Evolutionary conservation across 2,797 vertebrate genomes (phyloP).

Genomic region (Anguilla anguilla): DNA sequence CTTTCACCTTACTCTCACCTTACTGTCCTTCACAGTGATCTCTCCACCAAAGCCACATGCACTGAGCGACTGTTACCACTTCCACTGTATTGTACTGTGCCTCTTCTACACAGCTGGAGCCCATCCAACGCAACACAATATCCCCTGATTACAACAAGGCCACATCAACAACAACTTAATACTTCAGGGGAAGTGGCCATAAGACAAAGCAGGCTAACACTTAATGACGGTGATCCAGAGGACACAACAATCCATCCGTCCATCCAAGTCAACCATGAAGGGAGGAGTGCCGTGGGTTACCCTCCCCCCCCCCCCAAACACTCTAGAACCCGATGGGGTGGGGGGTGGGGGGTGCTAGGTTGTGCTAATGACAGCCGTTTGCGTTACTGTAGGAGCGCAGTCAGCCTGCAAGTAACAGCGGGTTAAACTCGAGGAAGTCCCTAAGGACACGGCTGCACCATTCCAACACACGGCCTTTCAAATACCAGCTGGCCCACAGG

Average conservation of each 20-base stretch:
- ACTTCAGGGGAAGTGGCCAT: not conserved
- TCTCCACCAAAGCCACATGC: not conserved
- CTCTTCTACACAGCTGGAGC: not conserved
- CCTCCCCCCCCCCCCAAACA: not conserved
- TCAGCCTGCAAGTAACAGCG: not conserved
- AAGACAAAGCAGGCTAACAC: not conserved
- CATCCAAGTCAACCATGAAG: not conserved
- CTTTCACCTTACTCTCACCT: not conserved
- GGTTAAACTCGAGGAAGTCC: not conserved
- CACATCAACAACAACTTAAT: not conserved
- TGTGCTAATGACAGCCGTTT: not conserved
- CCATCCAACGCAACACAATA: not conserved
- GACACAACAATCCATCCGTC: not conserved
- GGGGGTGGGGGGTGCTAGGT: not conserved
- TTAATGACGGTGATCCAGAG: not conserved
- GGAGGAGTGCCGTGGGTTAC: not conserved
- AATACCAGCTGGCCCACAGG: not conserved
- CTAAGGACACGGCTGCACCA: not conserved
- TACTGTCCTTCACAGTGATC: not conserved
- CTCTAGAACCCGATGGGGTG: not conserved
- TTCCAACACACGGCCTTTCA: not conserved
- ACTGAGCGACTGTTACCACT: not conserved
- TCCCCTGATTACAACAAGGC: not conserved
- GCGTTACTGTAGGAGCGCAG: not conserved
- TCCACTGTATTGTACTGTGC: not conserved